These are phyloP conservation scores for Gasterosteus aculeatus DNA, from an alignment of 2,113 vertebrate species.

Conservation along the genomic window DNA sequence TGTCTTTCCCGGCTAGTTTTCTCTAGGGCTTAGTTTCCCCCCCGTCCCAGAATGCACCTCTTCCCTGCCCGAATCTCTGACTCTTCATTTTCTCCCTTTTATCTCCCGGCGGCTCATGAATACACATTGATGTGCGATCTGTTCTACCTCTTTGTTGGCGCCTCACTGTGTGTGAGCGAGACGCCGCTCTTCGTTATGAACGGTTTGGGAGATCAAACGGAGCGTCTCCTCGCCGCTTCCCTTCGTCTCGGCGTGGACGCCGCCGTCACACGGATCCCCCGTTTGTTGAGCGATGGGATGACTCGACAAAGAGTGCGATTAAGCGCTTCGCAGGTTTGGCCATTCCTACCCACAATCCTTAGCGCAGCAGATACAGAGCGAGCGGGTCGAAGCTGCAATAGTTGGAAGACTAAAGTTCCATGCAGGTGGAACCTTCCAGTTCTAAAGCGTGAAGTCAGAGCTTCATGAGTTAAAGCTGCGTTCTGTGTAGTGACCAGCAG, in stretches of 20 bases:
- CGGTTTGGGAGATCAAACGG: conserved; percentile 36
- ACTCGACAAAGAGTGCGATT: too few species aligned
- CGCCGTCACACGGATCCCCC: conserved; percentile 21
- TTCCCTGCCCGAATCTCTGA: conserved; percentile 42
- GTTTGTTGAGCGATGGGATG: neutral
- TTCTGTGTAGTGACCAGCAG: too few species aligned
- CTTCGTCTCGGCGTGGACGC: conserved; percentile 10
- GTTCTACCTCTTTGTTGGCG: conserved; percentile 17
- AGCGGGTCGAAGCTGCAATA: too few species aligned
- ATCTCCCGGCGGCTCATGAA: conserved; percentile 49
- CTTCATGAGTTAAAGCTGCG: too few species aligned
- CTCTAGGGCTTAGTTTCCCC: conserved; percentile 29
- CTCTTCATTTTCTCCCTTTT: conserved; percentile 44
- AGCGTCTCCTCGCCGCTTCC: conserved; percentile 14
- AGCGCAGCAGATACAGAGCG: too few species aligned
- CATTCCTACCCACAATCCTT: too few species aligned
- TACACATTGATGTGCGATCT: conserved; percentile 35
- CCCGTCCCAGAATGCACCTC: conserved; percentile 56
- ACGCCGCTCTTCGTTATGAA: conserved; percentile 32
- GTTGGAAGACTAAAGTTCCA: too few species aligned
- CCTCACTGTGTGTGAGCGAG: conserved; percentile 9
- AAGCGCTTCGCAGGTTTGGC: too few species aligned
- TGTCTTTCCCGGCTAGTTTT: conserved; percentile 19
- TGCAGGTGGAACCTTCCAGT: too few species aligned
- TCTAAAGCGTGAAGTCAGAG: too few species aligned